These are phyloP conservation scores for Coelinius sp. DNA, from an alignment of 2,888 invertebrate genomes.

Conservation along the genomic window DNA sequence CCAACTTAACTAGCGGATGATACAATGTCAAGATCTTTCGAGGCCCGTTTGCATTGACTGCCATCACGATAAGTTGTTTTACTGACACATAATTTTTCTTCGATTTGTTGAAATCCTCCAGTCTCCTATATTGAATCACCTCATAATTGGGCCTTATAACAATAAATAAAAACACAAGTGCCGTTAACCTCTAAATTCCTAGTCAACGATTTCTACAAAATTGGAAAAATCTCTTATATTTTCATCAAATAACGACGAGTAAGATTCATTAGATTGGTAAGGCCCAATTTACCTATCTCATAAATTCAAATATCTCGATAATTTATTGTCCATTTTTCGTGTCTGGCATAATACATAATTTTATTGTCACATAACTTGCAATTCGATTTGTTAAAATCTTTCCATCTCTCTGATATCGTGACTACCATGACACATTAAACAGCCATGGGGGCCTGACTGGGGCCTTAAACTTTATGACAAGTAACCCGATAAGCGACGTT, in stretches of 20 bases:
- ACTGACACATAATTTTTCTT: constrained; percentile 37
- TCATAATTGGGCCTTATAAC: background rate
- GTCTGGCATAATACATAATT: background rate
- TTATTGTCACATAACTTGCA: background rate
- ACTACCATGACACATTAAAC: constrained; percentile 16
- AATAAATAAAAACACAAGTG: background rate
- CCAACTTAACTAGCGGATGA: background rate
- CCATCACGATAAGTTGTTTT: background rate
- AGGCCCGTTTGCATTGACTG: background rate
- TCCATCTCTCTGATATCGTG: constrained; percentile 10
- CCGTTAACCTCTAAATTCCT: background rate
- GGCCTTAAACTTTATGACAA: constrained; percentile 31
- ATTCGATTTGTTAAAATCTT: constrained; percentile 33
- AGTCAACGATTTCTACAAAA: background rate
- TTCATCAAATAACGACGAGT: background rate
- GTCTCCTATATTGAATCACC: background rate
- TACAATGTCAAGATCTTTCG: background rate
- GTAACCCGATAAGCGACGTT: constrained; percentile 39
- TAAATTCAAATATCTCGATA: background rate
- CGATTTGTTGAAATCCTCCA: constrained; percentile 35
- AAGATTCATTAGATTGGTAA: background rate
- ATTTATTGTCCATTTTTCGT: background rate
- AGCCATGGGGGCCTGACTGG: constrained; percentile 11
- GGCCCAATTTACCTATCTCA: constrained; percentile 8
- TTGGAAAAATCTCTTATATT: background rate